Evolutionary conservation across 2,797 vertebrate species (phyloP).

Genomic region (Petrocephalus schoutedeni): DNA sequence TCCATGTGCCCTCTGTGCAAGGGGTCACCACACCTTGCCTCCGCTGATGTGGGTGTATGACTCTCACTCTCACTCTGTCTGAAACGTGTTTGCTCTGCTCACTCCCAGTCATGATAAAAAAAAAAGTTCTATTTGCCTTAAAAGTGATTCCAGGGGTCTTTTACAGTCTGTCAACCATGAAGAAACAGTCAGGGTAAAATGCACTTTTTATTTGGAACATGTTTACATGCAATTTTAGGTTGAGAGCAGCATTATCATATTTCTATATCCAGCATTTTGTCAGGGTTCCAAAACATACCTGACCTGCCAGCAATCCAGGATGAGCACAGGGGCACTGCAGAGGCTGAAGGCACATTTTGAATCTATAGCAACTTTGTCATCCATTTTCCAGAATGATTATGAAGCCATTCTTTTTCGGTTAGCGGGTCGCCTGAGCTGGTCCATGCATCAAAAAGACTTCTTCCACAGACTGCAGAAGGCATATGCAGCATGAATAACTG

Average conservation of each 20-base stretch:
- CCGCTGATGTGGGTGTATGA: not conserved
- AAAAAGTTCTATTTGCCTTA: conserved; percentile 10
- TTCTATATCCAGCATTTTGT: not conserved
- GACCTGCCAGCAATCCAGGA: not conserved
- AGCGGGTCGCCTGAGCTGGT: not conserved
- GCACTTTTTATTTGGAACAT: not conserved
- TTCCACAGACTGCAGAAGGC: not conserved
- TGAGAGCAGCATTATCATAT: not conserved
- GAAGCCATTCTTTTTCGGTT: not conserved
- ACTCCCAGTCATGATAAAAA: conserved; percentile 13
- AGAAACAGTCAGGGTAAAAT: not conserved
- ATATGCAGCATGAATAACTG: not conserved
- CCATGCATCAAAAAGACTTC: not conserved
- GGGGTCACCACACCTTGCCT: not conserved
- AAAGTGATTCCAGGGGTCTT: not conserved
- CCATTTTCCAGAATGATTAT: not conserved
- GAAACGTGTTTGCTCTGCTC: not conserved
- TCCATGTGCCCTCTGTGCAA: not conserved
- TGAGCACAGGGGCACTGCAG: not conserved
- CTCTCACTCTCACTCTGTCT: not conserved
- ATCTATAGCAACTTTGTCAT: not conserved
- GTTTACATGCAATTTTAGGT: not conserved
- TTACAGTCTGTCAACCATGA: not conserved
- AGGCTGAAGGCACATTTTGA: not conserved
- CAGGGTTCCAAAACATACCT: not conserved